phyloP scores from a whole-genome alignment of 1,140 invertebrate genomes.

The Capitella teleta region DNA sequence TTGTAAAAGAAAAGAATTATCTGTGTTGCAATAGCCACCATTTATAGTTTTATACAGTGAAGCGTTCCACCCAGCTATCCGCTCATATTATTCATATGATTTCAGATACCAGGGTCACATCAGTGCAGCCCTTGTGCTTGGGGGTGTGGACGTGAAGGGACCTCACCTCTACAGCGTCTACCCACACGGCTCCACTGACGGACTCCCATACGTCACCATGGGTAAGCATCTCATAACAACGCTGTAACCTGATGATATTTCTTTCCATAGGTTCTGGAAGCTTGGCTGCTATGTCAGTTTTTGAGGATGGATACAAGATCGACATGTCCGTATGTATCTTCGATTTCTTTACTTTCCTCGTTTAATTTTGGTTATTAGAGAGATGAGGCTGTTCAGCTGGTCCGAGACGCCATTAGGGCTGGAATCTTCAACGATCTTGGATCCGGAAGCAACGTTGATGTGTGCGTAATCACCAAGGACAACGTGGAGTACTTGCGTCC shows the following conservation, averaged over 20 bases:
- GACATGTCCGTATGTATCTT: conserved; percentile 14
- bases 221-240: conserved; percentile 43
- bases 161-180: conserved; percentile 79
- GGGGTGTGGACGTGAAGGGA: conserved; percentile 80
- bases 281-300: conserved; percentile 89
- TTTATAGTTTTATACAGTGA: no score
- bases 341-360: neutral
- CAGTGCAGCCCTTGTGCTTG: conserved; percentile 85
- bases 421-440: conserved; percentile 97
- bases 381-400: conserved; percentile 78
- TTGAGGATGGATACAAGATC: conserved; percentile 81
- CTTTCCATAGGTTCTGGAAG: conserved; percentile 72
- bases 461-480: conserved; percentile 84
- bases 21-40: no score
- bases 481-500: conserved; percentile 61
- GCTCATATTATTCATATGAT: conserved; percentile 2
- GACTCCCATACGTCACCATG: conserved; percentile 72
- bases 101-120: conserved; percentile 67
- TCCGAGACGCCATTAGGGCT: conserved; percentile 82
- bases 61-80: no score
- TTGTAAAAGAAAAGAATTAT: no score
- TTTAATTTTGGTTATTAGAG: conserved; percentile 45
- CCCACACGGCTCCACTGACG: conserved; percentile 89
- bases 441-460: conserved; percentile 89
- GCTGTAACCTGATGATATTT: conserved; percentile 53